phyloP scores from a whole-genome alignment of 1,140 invertebrate genomes.

The Drosophila lacertosa region DNA sequence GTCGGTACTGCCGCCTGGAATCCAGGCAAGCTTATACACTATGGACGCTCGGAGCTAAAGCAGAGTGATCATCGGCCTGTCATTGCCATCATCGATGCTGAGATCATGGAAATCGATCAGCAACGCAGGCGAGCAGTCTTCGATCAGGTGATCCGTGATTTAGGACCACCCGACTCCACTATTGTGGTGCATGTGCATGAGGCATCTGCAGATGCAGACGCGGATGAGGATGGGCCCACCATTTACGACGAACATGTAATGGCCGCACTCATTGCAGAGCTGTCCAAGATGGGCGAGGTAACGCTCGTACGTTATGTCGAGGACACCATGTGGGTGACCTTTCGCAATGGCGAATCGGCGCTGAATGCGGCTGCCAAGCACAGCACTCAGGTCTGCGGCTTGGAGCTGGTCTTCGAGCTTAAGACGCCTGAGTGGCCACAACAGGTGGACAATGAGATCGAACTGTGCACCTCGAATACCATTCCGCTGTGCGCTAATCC shows the following conservation, averaged over 20 bases:
- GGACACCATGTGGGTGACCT: slow-evolving; percentile 94
- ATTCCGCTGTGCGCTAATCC: slow-evolving; percentile 88
- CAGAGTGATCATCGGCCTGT: slow-evolving; percentile 99
- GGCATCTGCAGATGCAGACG: slow-evolving; percentile 52
- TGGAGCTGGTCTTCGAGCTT: slow-evolving; percentile 89
- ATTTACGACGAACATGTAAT: slow-evolving; percentile 85
- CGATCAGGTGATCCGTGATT: slow-evolving; percentile 92
- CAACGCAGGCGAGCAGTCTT: slow-evolving; percentile 89
- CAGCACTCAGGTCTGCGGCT: slow-evolving; percentile 87
- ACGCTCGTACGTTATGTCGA: slow-evolving; percentile 96
- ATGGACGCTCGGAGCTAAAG: slow-evolving; percentile 95
- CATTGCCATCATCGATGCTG: slow-evolving; percentile 94
- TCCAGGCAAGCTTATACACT: slow-evolving; percentile 93
- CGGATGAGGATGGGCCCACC: slow-evolving; percentile 84
- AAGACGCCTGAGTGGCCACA: slow-evolving; percentile 94
- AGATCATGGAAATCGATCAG: slow-evolving; percentile 91
- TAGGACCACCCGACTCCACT: slow-evolving; percentile 98
- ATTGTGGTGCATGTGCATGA: slow-evolving; percentile 90
- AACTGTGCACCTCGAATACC: slow-evolving; percentile 92
- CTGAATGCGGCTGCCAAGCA: slow-evolving; percentile 88
- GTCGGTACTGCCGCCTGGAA: slow-evolving; percentile 86
- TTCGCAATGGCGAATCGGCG: slow-evolving; percentile 93
- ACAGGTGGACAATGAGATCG: slow-evolving; percentile 92
- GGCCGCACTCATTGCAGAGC: slow-evolving; percentile 75
- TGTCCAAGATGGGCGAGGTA: slow-evolving; percentile 87